phyloP scores from a whole-genome alignment of 1,140 invertebrate species.

The Drosophila parvula region DNA sequence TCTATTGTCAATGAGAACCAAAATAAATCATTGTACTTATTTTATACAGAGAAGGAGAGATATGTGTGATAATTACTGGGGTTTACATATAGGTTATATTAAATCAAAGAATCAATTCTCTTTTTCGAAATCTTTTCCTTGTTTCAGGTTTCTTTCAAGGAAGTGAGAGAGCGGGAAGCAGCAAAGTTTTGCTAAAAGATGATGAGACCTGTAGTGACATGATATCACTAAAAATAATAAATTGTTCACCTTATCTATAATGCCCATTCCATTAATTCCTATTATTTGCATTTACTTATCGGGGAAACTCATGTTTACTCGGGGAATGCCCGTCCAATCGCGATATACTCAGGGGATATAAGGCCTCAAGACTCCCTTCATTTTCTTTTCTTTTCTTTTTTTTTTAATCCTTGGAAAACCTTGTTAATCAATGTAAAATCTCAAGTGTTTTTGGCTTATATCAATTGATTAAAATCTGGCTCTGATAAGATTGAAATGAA shows the following conservation, averaged over 20 bases:
- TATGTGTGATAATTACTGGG: not conserved
- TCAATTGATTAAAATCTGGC: conserved; percentile 6
- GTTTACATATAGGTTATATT: no score
- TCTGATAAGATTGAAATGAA: not conserved
- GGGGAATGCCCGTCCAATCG: not conserved
- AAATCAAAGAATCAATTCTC: no score
- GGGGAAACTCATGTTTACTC: not conserved
- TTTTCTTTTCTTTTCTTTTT: not conserved
- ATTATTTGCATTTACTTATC: not conserved
- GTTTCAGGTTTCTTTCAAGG: no score
- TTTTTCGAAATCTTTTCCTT: no score
- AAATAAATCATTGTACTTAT: conserved; percentile 91
- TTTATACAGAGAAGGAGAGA: conserved; percentile 87
- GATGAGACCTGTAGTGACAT: no score
- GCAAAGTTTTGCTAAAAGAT: not conserved
- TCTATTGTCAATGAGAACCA: conserved; percentile 84
- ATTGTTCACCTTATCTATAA: not conserved
- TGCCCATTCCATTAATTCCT: not conserved
- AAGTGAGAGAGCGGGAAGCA: not conserved
- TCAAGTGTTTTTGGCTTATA: conserved; percentile 12
- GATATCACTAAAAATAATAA: not conserved
- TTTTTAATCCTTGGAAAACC: not conserved
- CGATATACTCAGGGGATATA: not conserved
- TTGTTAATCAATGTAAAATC: conserved; percentile 12
- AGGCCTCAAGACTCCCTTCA: not conserved